Evolutionary conservation across 1,140 invertebrate species (phyloP), one percentile per base, ranked within the genome.

Genomic region (Pararge aegeria): DNA sequence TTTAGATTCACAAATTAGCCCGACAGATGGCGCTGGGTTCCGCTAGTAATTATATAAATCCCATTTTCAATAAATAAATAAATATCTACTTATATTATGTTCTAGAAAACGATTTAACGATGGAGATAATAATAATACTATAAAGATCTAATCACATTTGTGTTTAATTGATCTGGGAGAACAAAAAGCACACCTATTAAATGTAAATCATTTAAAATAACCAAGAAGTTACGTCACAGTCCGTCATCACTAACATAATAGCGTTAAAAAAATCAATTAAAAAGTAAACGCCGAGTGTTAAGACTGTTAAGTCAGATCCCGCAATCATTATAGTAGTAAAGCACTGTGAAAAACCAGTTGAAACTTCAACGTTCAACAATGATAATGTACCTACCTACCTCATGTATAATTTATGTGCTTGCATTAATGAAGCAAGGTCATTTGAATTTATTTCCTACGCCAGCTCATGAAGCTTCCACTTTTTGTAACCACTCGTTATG

Each of bases 401-500:
- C 80, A 87, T 85, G 79, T 85, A 74, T 88, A 75, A 88, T 87
- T 80, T 81, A 89, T 84, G 50, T 73, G 60, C 63, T 34, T 55
- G 80, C 73, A 78, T 86, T 84, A 86, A 89, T 86, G 79, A 83
- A 75, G 70, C 80, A 83, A 83, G 82, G 81, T 85, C 82, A 72
- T 75, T 73, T 75, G 75, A 78, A 83, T 81, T 73, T 64, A 80
- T 85, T 85, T 82, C 70, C 73, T 75, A 70, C 60, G 52, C 55
- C 64, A 46, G 27, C 38, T 52, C 27, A 10, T 52, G 34, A 52
- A 52, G 49, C 37, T 20, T 15, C 15, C 13, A 12, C n/a, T 52
- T 52, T 19, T 56, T 56, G 37, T 55, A 20, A 7, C 74, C 50
- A 62, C 66, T 69, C 65, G 16, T 63, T 65, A 66, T 49, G 63